Conservation (phyloP, 2,113 vertebrate genomes). For the Equus przewalskii region DNA sequence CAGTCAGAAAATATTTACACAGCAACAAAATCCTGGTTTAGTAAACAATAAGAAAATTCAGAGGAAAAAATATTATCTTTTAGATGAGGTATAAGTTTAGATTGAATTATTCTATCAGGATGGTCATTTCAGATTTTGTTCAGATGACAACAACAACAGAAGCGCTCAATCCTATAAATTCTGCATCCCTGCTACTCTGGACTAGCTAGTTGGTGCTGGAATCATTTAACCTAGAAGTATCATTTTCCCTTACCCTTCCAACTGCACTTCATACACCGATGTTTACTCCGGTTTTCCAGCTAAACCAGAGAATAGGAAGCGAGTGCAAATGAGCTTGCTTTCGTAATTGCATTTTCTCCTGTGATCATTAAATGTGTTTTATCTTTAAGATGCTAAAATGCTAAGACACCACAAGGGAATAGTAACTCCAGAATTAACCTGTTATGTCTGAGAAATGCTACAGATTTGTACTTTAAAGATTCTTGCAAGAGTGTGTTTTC, state of each 20-base stretch:
- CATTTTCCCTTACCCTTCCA: neutral
- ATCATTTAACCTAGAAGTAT: constrained; percentile 27
- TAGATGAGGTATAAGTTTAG: neutral
- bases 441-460: constrained; percentile 63
- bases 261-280: constrained; percentile 24
- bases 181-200: neutral
- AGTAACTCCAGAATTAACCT: constrained; percentile 67
- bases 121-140: constrained; percentile 38
- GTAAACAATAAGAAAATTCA: neutral
- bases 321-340: constrained; percentile 49
- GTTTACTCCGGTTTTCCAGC: constrained; percentile 54
- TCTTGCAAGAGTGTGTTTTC: constrained; percentile 49
- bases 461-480: constrained; percentile 45
- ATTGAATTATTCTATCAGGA: neutral
- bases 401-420: constrained; percentile 40
- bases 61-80: neutral
- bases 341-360: constrained; percentile 65
- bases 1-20: neutral
- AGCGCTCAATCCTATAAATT: neutral
- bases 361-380: constrained; percentile 72
- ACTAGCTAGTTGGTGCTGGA: neutral
- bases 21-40: neutral
- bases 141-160: neutral
- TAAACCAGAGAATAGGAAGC: constrained; percentile 25
- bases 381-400: constrained; percentile 74